Conservation (phyloP, 2,797 vertebrate species). For the Margarornis squamiger region DNA sequence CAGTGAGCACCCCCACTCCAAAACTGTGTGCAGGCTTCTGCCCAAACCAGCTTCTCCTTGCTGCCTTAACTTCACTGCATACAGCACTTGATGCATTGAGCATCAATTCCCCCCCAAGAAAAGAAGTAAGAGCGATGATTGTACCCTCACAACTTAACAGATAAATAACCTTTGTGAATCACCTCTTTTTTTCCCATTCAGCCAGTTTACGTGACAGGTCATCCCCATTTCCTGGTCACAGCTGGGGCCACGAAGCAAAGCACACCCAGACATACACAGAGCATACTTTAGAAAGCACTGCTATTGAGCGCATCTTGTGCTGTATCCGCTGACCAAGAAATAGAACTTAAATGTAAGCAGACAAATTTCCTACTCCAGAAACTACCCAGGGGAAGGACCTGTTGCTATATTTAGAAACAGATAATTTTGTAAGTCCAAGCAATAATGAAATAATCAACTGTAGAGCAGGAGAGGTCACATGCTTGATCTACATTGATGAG, state of each 20-base stretch:
- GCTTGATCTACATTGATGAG: neutral
- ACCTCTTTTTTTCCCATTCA: neutral
- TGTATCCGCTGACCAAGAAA: neutral
- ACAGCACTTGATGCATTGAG: neutral
- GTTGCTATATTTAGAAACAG: neutral
- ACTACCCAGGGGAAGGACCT: neutral
- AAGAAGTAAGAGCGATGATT: fast-evolving
- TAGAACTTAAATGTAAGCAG: neutral
- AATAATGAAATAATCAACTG: neutral
- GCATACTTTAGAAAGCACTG: neutral
- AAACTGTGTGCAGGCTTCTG: fast-evolving
- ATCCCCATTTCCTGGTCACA: neutral
- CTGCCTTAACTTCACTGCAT: neutral
- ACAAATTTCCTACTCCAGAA: neutral
- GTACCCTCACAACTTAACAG: neutral
- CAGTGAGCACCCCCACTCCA: fast-evolving
- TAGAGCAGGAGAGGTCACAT: neutral
- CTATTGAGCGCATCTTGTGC: neutral
- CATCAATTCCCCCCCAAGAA: neutral
- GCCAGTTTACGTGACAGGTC: neutral
- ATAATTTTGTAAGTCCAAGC: neutral
- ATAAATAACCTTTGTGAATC: neutral
- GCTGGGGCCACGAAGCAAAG: neutral
- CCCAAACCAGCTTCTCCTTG: neutral
- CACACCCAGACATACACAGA: neutral